Conservation (phyloP, 2,888 invertebrate genomes). For the Rhogogaster chlorosoma region DNA sequence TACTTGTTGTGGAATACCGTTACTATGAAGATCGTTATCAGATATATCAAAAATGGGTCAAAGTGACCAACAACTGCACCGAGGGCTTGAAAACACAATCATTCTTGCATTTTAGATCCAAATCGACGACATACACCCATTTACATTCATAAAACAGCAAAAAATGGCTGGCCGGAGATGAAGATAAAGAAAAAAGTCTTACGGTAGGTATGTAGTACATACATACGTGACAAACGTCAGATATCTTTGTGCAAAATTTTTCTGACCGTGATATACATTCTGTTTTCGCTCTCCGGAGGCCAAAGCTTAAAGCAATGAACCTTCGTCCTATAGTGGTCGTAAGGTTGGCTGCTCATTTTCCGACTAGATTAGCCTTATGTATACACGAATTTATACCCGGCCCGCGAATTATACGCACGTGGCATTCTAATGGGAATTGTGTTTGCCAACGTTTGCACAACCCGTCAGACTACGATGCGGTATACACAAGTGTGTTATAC, state of each 20-base stretch:
- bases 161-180: not conserved
- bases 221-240: conserved; percentile 27
- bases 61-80: not conserved
- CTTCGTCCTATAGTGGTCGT: conserved; percentile 8
- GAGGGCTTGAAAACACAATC: not conserved
- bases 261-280: not conserved
- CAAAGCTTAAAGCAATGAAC: conserved; percentile 3
- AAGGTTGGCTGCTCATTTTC: conserved; percentile 9
- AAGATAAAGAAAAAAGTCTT: not conserved
- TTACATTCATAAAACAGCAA: not conserved
- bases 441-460: conserved; percentile 45
- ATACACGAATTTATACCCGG: not conserved
- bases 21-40: not conserved
- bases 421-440: conserved; percentile 17
- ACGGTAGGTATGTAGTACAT: not conserved
- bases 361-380: not conserved
- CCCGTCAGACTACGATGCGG: not conserved
- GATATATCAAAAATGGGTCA: not conserved
- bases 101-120: not conserved
- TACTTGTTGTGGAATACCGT: conserved; percentile 8
- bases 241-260: conserved; percentile 12
- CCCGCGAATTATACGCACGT: conserved; percentile 41
- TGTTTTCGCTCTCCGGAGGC: conserved; percentile 5
- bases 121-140: not conserved
- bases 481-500: not conserved